These are phyloP conservation scores for Chironomus riparius DNA, from an alignment of 2,888 invertebrate species.

Conservation along the genomic window DNA sequence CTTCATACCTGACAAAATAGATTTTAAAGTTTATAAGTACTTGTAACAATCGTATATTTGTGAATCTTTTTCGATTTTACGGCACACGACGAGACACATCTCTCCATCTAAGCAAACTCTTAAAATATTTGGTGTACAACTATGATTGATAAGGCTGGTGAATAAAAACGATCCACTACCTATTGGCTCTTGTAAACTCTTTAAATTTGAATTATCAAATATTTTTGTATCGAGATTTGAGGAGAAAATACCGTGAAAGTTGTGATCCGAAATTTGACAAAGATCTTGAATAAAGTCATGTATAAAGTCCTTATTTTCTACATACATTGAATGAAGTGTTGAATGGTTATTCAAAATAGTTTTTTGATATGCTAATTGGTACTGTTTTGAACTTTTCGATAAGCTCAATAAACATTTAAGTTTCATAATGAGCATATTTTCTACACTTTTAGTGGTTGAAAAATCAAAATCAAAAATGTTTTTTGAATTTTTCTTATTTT, in stretches of 20 bases:
- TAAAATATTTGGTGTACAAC: conserved; percentile 75
- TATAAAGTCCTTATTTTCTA: neutral
- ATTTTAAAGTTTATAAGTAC: neutral
- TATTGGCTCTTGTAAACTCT: conserved; percentile 31
- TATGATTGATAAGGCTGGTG: conserved; percentile 74
- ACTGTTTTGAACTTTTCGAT: neutral
- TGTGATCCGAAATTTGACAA: neutral
- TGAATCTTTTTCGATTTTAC: conserved; percentile 60
- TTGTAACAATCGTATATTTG: conserved; percentile 77
- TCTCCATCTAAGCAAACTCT: conserved; percentile 50
- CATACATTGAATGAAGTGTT: neutral
- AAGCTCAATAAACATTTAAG: neutral
- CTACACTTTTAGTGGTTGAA: neutral
- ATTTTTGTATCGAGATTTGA: neutral
- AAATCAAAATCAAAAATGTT: neutral
- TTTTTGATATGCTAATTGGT: conserved; percentile 37
- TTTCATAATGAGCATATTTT: neutral
- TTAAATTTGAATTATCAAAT: neutral
- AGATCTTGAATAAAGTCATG: neutral
- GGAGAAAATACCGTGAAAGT: neutral
- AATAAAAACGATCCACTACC: conserved; percentile 64
- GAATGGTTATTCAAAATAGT: neutral
- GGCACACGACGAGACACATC: conserved; percentile 45
- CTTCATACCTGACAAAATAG: neutral
- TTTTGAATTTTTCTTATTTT: neutral